Base-by-base conservation (phyloP, 2,797 vertebrate species). In the Neostethus bicornis region DNA sequence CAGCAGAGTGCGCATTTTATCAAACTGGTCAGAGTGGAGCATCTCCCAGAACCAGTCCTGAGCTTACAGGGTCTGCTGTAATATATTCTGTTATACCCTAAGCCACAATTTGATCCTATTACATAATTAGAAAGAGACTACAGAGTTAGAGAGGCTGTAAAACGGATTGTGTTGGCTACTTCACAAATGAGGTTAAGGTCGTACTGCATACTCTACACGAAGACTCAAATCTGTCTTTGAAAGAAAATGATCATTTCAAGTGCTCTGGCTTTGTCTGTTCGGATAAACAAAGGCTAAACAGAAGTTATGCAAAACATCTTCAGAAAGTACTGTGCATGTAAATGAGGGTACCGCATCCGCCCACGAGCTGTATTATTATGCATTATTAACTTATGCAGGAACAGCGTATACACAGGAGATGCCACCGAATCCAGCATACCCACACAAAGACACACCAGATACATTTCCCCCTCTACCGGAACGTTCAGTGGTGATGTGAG, bases 101-200 rank as follows among this genome's bases (percentile, higher is more conserved):
- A 70, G 83, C 82, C 54, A 70, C 63, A 73, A 69, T 86, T 72
- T 72, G 49, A 77, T 77, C 62, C 35, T 42, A 51, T 76, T 83
- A 77, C 54, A 83, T 77, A 80, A 85, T 84, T 79, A 85, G 59
- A 75, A 60, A 66, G 61, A 68, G 71, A 72, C 72, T 70, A 60
- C 70, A 44, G 72, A 58, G 70, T 65, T 66, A 20, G 66, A 67
- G 57, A 66, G 46, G 56, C 67, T 69, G 64, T 69, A 60, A 77
- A 83, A 81, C 24, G 41, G 74, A 70, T 73, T 35, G 66, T 58
- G 69, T 67, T 73, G 54, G 61, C 65, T 67, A 56, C 70, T 74
- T 70, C 62, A 70, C 42, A 70, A 85, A 80, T 73, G 60, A 71
- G 65, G 72, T 65, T 72, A 54, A 70, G 70, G 75, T 81, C 70